Conservation (phyloP, 2,797 vertebrate genomes). For the Vultur gryphus region DNA sequence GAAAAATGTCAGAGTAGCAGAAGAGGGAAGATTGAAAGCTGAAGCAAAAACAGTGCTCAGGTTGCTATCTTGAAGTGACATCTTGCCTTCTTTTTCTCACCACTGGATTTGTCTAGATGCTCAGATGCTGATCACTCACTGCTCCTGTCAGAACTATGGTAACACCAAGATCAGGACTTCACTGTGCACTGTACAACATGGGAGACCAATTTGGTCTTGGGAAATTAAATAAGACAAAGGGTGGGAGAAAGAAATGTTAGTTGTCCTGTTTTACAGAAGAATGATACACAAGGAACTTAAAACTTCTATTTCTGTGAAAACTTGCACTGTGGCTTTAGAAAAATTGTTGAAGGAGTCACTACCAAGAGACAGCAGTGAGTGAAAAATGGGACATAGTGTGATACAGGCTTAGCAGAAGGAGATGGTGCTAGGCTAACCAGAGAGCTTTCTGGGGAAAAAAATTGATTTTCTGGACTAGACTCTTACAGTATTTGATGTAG, state of each 20-base stretch:
- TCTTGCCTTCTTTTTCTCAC: not conserved
- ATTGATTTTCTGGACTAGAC: not conserved
- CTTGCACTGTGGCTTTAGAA: not conserved
- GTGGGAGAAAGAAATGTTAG: not conserved
- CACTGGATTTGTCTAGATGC: not conserved
- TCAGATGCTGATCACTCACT: not conserved
- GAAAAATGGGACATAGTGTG: not conserved
- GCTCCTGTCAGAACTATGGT: not conserved
- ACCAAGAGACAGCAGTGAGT: not conserved
- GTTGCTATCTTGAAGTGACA: not conserved
- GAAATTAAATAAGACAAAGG: not conserved
- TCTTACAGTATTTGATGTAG: not conserved
- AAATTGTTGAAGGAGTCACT: not conserved
- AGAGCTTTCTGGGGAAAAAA: not conserved
- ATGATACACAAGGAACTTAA: not conserved
- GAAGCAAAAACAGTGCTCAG: not conserved
- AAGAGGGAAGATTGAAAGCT: not conserved
- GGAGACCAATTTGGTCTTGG: not conserved
- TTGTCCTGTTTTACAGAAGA: not conserved
- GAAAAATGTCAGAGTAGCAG: not conserved
- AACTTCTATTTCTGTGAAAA: not conserved
- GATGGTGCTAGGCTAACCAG: not conserved
- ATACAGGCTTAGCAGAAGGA: not conserved
- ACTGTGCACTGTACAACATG: too few relatives aligned
- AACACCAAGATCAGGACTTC: not conserved